A percentile compares a stretch with the other conserved stretches of the same genome.
Evolutionary conservation across 2,797 vertebrate genomes (phyloP).

Genomic region (Rhinella marina): DNA sequence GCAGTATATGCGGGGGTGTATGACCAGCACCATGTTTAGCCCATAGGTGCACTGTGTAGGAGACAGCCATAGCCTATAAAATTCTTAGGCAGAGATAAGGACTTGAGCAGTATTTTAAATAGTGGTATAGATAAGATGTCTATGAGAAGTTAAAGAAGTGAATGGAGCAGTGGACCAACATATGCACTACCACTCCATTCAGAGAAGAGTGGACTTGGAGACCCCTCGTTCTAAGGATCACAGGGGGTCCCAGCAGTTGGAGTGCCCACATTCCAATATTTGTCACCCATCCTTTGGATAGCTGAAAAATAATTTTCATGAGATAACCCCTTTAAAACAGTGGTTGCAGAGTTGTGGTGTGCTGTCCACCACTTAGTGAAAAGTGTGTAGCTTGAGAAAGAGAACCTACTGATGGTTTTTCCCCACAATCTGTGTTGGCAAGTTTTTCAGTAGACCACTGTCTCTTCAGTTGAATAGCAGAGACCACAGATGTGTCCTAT

Average conservation of each 20-base stretch:
- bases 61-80: not conserved
- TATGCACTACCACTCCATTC: too few species aligned
- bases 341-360: not conserved
- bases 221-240: too few species aligned
- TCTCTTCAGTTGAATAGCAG: not conserved
- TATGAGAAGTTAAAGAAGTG: not conserved
- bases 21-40: not conserved
- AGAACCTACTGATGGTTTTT: not conserved
- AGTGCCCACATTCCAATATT: too few species aligned
- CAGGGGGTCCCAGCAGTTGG: too few species aligned
- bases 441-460: not conserved
- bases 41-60: not conserved
- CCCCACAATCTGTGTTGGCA: not conserved
- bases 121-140: not conserved
- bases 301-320: too few species aligned
- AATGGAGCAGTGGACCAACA: too few species aligned
- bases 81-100: too few species aligned
- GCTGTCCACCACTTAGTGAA: not conserved
- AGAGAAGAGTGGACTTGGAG: too few species aligned
- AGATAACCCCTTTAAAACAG: too few species aligned
- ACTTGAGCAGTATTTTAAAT: not conserved
- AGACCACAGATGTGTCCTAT: not conserved
- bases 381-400: not conserved
- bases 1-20: not conserved
- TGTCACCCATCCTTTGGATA: too few species aligned